A percentile compares a stretch with the other conserved stretches of the same genome.
Conservation (phyloP, 2,797 vertebrate species). For the Arremon aurantiirostris region DNA sequence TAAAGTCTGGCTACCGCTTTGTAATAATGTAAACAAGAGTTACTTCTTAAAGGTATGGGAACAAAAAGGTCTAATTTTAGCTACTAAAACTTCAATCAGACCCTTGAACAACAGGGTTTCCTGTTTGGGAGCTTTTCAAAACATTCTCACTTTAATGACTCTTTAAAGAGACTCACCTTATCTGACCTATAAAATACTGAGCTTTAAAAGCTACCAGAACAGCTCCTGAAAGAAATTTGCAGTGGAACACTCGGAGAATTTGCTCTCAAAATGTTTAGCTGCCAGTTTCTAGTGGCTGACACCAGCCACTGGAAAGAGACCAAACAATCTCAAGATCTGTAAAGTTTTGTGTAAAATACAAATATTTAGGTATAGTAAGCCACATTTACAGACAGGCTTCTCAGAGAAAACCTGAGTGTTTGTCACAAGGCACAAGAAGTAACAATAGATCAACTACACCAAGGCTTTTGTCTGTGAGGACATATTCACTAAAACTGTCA, state of each 20-base stretch:
- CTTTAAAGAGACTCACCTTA: conserved; percentile 39
- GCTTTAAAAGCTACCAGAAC: not conserved
- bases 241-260: not conserved
- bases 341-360: not conserved
- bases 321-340: not conserved
- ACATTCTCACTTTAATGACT: conserved; percentile 45
- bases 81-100: conserved; percentile 42
- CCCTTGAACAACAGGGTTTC: conserved; percentile 48
- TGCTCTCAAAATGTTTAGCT: not conserved
- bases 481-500: not conserved
- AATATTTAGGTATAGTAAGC: not conserved
- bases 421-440: not conserved
- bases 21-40: not conserved
- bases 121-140: conserved; percentile 63
- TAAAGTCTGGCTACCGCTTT: not conserved
- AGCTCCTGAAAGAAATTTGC: not conserved
- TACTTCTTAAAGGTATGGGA: not conserved
- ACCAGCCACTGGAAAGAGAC: not conserved
- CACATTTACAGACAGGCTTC: not conserved
- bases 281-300: not conserved
- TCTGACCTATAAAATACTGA: not conserved
- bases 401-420: not conserved
- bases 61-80: conserved; percentile 35
- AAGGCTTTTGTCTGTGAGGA: not conserved
- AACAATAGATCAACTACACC: not conserved